Evolutionary conservation across 1,140 invertebrate species (phyloP).

Genomic region (Meloidogyne floridensis): DNA sequence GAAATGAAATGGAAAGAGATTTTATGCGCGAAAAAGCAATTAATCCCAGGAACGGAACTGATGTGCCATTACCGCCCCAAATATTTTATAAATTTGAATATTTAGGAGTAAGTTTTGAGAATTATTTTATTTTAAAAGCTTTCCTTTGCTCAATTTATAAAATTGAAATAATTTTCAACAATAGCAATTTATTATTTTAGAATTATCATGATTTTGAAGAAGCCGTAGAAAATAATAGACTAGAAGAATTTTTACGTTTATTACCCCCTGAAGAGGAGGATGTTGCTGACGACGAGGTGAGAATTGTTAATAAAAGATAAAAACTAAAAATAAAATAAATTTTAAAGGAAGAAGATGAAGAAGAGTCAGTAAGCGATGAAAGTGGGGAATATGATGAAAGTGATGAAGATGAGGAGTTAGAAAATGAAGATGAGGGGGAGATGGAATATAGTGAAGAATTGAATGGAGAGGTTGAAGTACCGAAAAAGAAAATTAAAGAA

Average conservation of each 20-base stretch:
- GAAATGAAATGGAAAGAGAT: slow-evolving; percentile 45
- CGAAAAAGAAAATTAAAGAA: slow-evolving; percentile 28
- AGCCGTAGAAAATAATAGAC: slow-evolving; percentile 37
- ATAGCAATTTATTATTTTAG: slow-evolving; percentile 30
- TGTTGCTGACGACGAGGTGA: not conserved
- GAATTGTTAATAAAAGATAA: slow-evolving; percentile 1
- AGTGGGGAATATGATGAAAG: slow-evolving; percentile 38
- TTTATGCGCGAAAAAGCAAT: slow-evolving; percentile 42
- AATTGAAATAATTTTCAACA: slow-evolving; percentile 38
- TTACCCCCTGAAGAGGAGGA: slow-evolving; percentile 29
- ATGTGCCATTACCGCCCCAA: slow-evolving; percentile 40
- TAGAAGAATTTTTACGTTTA: slow-evolving; percentile 42
- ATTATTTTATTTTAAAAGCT: not conserved
- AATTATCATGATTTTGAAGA: slow-evolving; percentile 46
- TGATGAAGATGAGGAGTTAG: slow-evolving; percentile 37
- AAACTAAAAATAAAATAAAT: slow-evolving; percentile 14
- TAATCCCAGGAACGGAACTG: slow-evolving; percentile 25
- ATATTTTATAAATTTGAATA: slow-evolving; percentile 45
- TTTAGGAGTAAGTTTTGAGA: slow-evolving; percentile 32
- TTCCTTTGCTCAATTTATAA: not conserved
- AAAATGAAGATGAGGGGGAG: not conserved
- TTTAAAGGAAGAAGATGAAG: slow-evolving; percentile 21
- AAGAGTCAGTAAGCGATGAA: slow-evolving; percentile 24
- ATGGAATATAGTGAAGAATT: slow-evolving; percentile 25
- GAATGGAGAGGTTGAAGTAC: slow-evolving; percentile 8